Evolutionary conservation across 2,888 invertebrate genomes (phyloP).

Genomic region (Phengaris alcon): DNA sequence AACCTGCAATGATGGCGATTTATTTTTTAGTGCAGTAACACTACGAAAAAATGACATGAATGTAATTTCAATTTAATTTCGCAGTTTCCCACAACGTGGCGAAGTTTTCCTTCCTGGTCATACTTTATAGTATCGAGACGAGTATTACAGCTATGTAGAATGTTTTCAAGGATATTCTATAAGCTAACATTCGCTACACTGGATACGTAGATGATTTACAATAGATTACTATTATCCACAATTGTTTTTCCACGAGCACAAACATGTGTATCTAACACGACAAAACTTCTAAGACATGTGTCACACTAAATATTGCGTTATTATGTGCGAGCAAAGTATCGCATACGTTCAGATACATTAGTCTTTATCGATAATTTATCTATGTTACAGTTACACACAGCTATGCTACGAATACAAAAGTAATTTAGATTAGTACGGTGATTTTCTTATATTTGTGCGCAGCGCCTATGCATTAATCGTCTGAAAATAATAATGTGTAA

Average conservation of each 20-base stretch:
- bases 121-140: too few relatives aligned
- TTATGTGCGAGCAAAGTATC: too few relatives aligned
- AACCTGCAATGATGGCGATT: too few relatives aligned
- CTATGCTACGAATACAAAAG: background rate
- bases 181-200: background rate
- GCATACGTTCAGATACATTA: too few relatives aligned
- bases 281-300: background rate
- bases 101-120: too few relatives aligned
- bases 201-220: background rate
- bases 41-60: too few relatives aligned
- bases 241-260: background rate
- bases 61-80: too few relatives aligned
- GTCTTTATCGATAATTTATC: background rate
- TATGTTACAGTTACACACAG: background rate
- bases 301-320: background rate
- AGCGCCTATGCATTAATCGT: background rate
- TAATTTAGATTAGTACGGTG: background rate
- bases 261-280: background rate
- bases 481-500: constrained; percentile 28
- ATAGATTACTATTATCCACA: background rate
- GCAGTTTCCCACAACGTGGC: too few relatives aligned
- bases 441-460: constrained; percentile 7
- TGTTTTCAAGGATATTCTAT: background rate
- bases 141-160: background rate
- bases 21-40: too few relatives aligned